Evolutionary conservation across 2,113 vertebrate genomes (phyloP).

Genomic region (Saccopteryx leptura): DNA sequence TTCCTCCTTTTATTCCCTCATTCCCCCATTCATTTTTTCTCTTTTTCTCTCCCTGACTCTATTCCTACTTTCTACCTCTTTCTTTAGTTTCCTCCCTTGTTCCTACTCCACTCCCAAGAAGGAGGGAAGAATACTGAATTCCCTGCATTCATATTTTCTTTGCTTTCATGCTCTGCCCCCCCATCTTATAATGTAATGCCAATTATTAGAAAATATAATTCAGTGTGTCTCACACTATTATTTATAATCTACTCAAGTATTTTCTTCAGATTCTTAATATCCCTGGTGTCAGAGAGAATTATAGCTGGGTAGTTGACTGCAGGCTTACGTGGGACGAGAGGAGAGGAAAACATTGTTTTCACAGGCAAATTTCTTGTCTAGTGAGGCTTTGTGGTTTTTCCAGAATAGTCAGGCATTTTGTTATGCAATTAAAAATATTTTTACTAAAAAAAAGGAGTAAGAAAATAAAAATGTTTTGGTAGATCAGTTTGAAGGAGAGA

Average conservation of each 20-base stretch:
- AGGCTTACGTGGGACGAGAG: constrained; percentile 12
- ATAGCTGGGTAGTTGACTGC: constrained; percentile 64
- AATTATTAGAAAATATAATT: constrained; percentile 79
- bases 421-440: constrained; percentile 39
- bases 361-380: constrained; percentile 39
- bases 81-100: not conserved
- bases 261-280: constrained; percentile 74
- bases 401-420: constrained; percentile 38
- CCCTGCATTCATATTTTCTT: constrained; percentile 9
- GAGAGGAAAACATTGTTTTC: constrained; percentile 58
- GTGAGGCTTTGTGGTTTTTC: constrained; percentile 49
- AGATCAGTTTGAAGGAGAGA: not conserved
- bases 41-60: not conserved
- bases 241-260: constrained; percentile 39
- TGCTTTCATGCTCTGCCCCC: not conserved
- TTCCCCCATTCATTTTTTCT: not conserved
- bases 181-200: constrained; percentile 51
- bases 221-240: constrained; percentile 65
- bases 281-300: constrained; percentile 58
- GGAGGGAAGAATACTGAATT: not conserved
- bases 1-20: too few relatives aligned
- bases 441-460: not conserved
- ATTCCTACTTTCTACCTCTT: not conserved
- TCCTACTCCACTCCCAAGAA: not conserved
- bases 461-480: not conserved